A percentile compares a stretch with the other conserved stretches of the same genome.
phyloP scores from a whole-genome alignment of 2,113 vertebrate species.

The Antigone vipio region DNA sequence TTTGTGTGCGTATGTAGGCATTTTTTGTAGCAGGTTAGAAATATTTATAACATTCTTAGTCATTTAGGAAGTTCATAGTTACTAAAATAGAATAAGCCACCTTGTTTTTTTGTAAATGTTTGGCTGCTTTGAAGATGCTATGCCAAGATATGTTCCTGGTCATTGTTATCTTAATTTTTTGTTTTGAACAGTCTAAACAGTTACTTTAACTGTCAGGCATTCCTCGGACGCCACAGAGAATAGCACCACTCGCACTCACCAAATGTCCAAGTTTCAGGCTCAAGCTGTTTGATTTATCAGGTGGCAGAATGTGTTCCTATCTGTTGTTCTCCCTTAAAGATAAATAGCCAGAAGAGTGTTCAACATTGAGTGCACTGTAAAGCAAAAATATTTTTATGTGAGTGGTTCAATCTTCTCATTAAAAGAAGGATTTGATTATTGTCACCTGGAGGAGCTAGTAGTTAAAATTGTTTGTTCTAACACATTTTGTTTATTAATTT shows the following conservation, averaged over 20 bases:
- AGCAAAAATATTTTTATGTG: background rate
- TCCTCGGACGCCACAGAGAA: background rate
- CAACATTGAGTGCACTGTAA: background rate
- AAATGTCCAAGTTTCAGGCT: background rate
- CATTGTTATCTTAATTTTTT: conserved; percentile 36
- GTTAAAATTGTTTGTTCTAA: background rate
- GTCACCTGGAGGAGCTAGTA: background rate
- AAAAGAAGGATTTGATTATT: background rate
- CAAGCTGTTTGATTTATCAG: conserved; percentile 19
- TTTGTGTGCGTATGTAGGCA: background rate
- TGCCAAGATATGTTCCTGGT: conserved; percentile 1
- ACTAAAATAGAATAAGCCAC: conserved; percentile 19
- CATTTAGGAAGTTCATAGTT: conserved; percentile 4
- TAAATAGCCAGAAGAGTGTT: background rate
- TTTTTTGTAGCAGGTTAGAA: background rate
- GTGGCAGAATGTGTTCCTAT: conserved; percentile 4
- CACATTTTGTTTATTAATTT: background rate
- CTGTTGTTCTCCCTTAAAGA: background rate
- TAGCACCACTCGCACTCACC: background rate
- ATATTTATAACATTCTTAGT: background rate
- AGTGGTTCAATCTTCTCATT: background rate
- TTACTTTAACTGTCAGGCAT: conserved; percentile 28
- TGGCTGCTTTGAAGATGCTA: background rate
- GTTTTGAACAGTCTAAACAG: conserved; percentile 12
- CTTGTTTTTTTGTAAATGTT: conserved; percentile 13